Conservation (phyloP, 2,888 invertebrate species). For the Agriopis marginaria region DNA sequence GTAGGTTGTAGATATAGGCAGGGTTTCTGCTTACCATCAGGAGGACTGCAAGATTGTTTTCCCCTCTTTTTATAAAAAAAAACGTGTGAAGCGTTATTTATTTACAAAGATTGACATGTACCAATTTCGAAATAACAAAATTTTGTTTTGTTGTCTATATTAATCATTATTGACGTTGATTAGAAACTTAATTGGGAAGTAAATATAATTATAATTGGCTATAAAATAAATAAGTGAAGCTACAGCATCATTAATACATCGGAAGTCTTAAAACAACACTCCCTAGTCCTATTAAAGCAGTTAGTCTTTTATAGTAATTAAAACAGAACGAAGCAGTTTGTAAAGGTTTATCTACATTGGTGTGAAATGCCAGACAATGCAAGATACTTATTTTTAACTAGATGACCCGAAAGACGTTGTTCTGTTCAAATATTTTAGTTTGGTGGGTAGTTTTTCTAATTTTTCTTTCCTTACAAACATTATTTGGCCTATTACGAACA, state of each 20-base stretch:
- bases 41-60: too few species aligned
- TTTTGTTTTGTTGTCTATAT: not conserved
- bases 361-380: not conserved
- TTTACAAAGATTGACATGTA: not conserved
- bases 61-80: too few species aligned
- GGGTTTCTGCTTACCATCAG: too few species aligned
- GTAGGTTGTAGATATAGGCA: too few species aligned
- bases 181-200: constrained; percentile 12
- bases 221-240: constrained; percentile 9
- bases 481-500: too few species aligned
- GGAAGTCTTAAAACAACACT: constrained; percentile 20
- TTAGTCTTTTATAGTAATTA: constrained; percentile 21
- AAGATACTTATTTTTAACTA: not conserved
- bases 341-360: constrained; percentile 2
- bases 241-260: constrained; percentile 11
- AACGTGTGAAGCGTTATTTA: not conserved
- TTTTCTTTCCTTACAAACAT: too few species aligned
- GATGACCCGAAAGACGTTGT: too few species aligned
- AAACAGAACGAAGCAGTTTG: constrained; percentile 10
- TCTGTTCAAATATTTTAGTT: too few species aligned
- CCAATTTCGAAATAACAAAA: not conserved
- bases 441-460: too few species aligned
- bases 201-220: not conserved
- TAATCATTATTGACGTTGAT: not conserved
- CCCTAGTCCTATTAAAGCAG: constrained; percentile 6